Base-by-base conservation (phyloP, 2,797 vertebrate genomes). In the Acanthurus lineatus region DNA sequence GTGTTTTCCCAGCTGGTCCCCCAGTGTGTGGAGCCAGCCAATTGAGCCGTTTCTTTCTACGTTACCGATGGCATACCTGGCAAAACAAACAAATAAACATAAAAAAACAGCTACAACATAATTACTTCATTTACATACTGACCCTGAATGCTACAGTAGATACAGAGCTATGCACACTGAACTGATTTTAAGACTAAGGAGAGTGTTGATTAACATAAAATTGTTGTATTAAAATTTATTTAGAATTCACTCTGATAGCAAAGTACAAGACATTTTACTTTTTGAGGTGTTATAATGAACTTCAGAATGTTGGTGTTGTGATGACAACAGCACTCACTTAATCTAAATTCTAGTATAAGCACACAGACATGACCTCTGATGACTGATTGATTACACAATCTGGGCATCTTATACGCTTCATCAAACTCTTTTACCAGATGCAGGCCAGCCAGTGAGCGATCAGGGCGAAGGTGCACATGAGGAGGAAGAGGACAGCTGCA, bases 401-500 rank as follows among this genome's bases (percentile, higher is more conserved):
- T 32, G 32, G 32, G 32, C 32, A 32, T 32, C 32, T 32, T 32
- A 32, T 32, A 32, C 5, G 32, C 32, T 35, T 35, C 32, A 35
- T 35, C 32, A 35, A 7, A 7, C 32, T 35, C 5, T 35, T 35
- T 35, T 99, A 99, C 98, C 98, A 99, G 91, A 99, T 99, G 85
- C 98, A 99, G 68, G 98, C 98, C 91, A 99, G 93, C 98, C 98
- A 99, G 79, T 99, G 98, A 2, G 98, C 98, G 0, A 99, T 99
- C 85, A 99, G 98, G 0, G 98, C 98, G 0, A 99, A 99, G 82
- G 97, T 99, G 93, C 98, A 99, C 98, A 99, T 99, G 85, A 99
- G 98, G 59, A 99, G 96, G 89, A 99, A 97, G 32, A 99, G 97
- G 73, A 99, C 97, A 0, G 98, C 98, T 0, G 98, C 97, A 0